Evolutionary conservation across 2,888 invertebrate species (phyloP), one percentile per base, ranked within the genome.

Genomic region (Lymantria monacha): DNA sequence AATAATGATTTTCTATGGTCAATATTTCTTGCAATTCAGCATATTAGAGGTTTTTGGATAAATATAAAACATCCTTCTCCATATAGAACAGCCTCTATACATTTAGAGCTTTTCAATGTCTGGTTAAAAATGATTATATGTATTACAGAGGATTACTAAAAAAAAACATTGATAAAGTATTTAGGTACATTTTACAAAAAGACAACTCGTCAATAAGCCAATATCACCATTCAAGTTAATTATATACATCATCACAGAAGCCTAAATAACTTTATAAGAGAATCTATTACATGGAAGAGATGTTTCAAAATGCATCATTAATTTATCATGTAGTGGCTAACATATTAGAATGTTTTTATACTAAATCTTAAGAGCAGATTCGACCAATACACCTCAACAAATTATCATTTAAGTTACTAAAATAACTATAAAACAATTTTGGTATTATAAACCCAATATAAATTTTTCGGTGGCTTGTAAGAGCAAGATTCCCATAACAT

Each of bases 391-490:
- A 49, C 49, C 53, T 45, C 50, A 53, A 51, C 46, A 51, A 57
- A 53, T 62, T 51, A 60, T 60, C 53, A 55, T 48, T 48, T 57
- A 61, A 48, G 54, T 59, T 54, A 57, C 61, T 57, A 66, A 10
- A 58, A 49, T 62, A 64, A 33, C 30, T 53, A 49, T 44, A 54
- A 57, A 66, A 66, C 49, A 42, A 65, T 56, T 66, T 66, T 67
- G 65, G 66, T 66, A 57, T 59, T 51, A 55, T 53, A 55, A 63
- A 61, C 56, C 63, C 66, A 64, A 66, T 57, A 45, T 47, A 46
- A 30, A 15, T 51, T 66, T n/a, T 65, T 67, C 66, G 63, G 66
- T 66, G 67, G 66, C 66, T 57, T 49, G 33, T 57, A 57, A 55
- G 45, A 60, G 60, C 56, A 60, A 58, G 56, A 60, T 55, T 57